phyloP scores from a whole-genome alignment of 1,140 invertebrate genomes.

The Heliconius melpomene region DNA sequence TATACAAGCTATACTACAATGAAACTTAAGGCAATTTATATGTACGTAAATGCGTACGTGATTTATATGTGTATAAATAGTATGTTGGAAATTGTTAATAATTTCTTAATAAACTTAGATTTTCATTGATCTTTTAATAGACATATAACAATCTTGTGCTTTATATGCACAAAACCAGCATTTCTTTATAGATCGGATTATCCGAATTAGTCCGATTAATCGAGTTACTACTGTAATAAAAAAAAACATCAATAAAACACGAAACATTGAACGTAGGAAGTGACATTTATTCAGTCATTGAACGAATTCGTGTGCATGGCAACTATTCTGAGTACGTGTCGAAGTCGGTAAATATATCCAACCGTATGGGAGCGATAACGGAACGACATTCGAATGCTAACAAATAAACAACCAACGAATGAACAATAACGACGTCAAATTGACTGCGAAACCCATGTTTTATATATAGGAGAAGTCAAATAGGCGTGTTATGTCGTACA shows the following conservation, averaged over 20 bases:
- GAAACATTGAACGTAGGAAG: neutral
- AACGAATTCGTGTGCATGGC: constrained; percentile 17
- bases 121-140: no score
- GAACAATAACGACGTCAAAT: constrained; percentile 72
- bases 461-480: constrained; percentile 47
- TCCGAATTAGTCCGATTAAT: no score
- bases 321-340: constrained; percentile 26
- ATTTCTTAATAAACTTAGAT: no score
- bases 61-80: no score
- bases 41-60: no score
- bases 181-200: no score
- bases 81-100: no score
- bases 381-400: constrained; percentile 26
- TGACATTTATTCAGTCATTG: neutral
- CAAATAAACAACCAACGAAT: constrained; percentile 40
- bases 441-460: constrained; percentile 58
- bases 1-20: no score
- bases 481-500: constrained; percentile 66
- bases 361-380: constrained; percentile 31
- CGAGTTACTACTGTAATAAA: neutral
- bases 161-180: no score
- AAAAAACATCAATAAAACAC: neutral
- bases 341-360: constrained; percentile 29
- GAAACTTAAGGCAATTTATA: no score
- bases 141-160: no score